Base-by-base conservation (phyloP, 2,888 invertebrate species). In the Polia nebulosa region DNA sequence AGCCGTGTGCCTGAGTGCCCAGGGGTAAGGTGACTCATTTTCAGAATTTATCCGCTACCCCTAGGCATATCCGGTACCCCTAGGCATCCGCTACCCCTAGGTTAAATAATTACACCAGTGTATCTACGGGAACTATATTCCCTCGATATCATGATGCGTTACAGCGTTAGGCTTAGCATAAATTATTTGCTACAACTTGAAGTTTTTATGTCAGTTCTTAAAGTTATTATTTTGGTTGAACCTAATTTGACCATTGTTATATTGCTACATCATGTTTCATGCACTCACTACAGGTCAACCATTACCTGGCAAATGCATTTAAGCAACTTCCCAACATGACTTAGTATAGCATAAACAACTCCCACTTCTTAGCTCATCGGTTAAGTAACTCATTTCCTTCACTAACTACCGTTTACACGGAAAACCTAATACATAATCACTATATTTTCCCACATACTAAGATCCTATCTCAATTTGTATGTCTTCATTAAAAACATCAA, bases 371-470 rank as follows among this genome's bases (percentile, higher is more conserved):
- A 75, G 62, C 60, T 63, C 69, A 80, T 60, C 69, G 32, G 61
- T 80, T 79, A 79, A 69, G 76, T 80, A 76, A 79, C 76, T 47
- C n/a, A 57, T 75, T 76, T 76, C 57, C 80, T 64, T 60, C 9
- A 58, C 67, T 34, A 63, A 58, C 72, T 74, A 55, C 22, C 56
- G 47, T 56, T 68, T 60, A 79, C 69, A 57, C 59, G 69, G 76
- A 69, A 76, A 75, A 63, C 15, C 1, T 39, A 61, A 47, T 68
- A 75, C 59, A 52, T 75, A 79, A 79, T 34, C 47, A 75, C 34
- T 53, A 36, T 53, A 39, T 64, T 44, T 75, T 79, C 76, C 36
- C 80, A 75, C 75, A 59, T 45, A 39, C 25, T 64, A 20, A 47
- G 56, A 72, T 78, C 0, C 6, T 47, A 78, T 75, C 55, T 17